Percentiles rank a stretch among this genome's conserved stretches.
phyloP scores from a whole-genome alignment of 1,140 invertebrate genomes.

The Vanessa atalanta region DNA sequence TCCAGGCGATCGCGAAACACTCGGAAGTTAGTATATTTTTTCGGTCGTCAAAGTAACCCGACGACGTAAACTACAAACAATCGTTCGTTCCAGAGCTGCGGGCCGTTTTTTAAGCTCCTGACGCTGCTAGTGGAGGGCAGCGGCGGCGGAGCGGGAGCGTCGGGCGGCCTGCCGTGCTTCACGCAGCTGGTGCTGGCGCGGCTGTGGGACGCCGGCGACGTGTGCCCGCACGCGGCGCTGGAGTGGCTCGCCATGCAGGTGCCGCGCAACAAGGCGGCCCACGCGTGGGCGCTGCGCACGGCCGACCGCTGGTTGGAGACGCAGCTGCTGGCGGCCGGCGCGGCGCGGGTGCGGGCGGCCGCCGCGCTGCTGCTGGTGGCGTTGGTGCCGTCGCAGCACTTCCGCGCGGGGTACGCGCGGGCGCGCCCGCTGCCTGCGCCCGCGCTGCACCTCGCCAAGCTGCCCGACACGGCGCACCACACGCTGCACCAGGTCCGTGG shows the following conservation, averaged over 20 bases:
- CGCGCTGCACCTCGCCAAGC: constrained; percentile 60
- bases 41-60: neutral
- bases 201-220: constrained; percentile 95
- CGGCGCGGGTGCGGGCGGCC: constrained; percentile 91
- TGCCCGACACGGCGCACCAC: constrained; percentile 86
- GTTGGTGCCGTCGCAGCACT: constrained; percentile 92
- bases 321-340: constrained; percentile 91
- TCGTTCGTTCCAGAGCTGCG: constrained; percentile 82
- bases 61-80: too few relatives aligned
- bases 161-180: constrained; percentile 91
- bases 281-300: constrained; percentile 92
- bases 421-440: constrained; percentile 76
- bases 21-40: constrained; percentile 84
- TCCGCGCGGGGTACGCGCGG: constrained; percentile 89
- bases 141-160: constrained; percentile 82
- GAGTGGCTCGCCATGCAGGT: constrained; percentile 94
- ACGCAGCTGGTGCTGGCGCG: constrained; percentile 92
- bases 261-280: constrained; percentile 93
- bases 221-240: constrained; percentile 93
- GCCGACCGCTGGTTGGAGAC: constrained; percentile 94
- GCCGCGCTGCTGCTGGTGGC: constrained; percentile 93
- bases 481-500: constrained; percentile 86
- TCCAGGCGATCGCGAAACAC: constrained; percentile 93
- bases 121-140: constrained; percentile 89
- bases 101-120: constrained; percentile 95